Evolutionary conservation across 1,140 invertebrate species (phyloP).

Genomic region (Elymnias hypermnestra): DNA sequence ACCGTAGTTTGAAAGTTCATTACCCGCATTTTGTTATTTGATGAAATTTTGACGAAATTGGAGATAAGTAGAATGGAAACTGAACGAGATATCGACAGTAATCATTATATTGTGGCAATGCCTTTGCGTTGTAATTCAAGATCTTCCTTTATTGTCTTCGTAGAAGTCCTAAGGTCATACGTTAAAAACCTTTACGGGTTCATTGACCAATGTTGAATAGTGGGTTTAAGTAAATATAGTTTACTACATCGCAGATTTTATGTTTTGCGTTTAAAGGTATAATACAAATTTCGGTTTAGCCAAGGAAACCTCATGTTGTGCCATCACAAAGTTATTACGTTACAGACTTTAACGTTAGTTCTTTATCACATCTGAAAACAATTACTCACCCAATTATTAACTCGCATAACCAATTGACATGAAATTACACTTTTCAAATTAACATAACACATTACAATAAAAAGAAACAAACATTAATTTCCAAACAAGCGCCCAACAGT

Average conservation of each 20-base stretch:
- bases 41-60: conserved; percentile 6
- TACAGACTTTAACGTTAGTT: conserved; percentile 23
- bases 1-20: conserved; percentile 18
- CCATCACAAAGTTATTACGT: conserved; percentile 45
- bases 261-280: conserved; percentile 8
- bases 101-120: conserved; percentile 27
- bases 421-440: conserved; percentile 29
- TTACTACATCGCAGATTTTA: background rate
- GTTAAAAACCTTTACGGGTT: background rate
- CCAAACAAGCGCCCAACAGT: conserved; percentile 68
- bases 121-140: conserved; percentile 6
- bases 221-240: background rate
- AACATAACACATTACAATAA: conserved; percentile 45
- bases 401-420: conserved; percentile 26
- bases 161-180: conserved; percentile 38
- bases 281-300: conserved; percentile 23
- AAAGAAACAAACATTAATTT: conserved; percentile 63
- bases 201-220: background rate
- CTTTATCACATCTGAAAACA: conserved; percentile 8
- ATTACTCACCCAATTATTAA: conserved; percentile 48
- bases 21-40: conserved; percentile 12
- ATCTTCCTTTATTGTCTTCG: conserved; percentile 38
- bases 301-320: conserved; percentile 57
- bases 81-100: conserved; percentile 12
- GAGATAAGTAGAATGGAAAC: background rate